Evolutionary conservation across 1,140 invertebrate species (phyloP).

Genomic region (Branchinecta lynchi): DNA sequence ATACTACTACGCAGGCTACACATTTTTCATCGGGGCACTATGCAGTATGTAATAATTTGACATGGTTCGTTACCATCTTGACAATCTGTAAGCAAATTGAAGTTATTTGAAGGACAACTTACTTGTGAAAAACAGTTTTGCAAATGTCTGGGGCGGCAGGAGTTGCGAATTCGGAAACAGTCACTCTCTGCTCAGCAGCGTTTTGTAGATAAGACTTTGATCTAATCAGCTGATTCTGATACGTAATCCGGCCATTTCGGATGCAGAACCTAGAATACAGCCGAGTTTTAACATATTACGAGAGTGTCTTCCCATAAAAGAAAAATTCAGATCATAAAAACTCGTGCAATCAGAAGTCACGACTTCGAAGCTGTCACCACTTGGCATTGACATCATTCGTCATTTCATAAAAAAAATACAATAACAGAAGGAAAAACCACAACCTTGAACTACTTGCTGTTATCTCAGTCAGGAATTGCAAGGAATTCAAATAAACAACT

Average conservation of each 20-base stretch:
- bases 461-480: too few relatives aligned
- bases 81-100: background rate
- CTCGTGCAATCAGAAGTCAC: background rate
- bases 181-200: slow-evolving; percentile 28
- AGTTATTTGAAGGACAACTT: slow-evolving; percentile 13
- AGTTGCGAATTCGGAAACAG: slow-evolving; percentile 26
- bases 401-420: background rate
- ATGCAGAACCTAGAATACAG: slow-evolving; percentile 23
- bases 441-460: too few relatives aligned
- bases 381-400: background rate
- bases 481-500: too few relatives aligned
- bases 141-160: slow-evolving; percentile 26
- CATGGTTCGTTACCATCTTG: too few relatives aligned
- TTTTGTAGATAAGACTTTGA: slow-evolving; percentile 29
- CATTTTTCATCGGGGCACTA: too few relatives aligned
- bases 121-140: slow-evolving; percentile 29
- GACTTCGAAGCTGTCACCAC: background rate
- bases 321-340: slow-evolving; percentile 12
- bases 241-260: slow-evolving; percentile 27
- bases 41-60: too few relatives aligned
- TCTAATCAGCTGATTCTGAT: slow-evolving; percentile 29
- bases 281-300: background rate
- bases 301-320: background rate
- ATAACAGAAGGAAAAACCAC: too few relatives aligned
- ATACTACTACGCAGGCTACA: too few relatives aligned